A percentile compares a stretch with the other conserved stretches of the same genome.
Conservation (phyloP, 2,113 vertebrate genomes). For the Forbesichthys papilliferus region DNA sequence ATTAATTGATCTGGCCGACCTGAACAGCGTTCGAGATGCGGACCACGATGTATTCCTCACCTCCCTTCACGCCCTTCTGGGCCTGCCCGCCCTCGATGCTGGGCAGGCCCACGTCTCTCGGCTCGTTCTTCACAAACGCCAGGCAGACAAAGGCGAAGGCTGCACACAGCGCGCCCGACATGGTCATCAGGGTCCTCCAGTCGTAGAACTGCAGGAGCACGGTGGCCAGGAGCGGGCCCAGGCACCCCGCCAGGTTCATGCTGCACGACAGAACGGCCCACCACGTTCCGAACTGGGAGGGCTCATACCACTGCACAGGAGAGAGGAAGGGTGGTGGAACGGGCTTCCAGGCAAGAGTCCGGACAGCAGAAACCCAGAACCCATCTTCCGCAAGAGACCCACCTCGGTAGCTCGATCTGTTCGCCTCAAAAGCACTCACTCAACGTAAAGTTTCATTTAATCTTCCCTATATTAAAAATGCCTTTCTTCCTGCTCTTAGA, state of each 20-base stretch:
- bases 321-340: neutral
- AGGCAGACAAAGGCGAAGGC: slow-evolving; percentile 84
- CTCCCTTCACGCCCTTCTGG: slow-evolving; percentile 82
- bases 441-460: too few species aligned
- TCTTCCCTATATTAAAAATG: too few species aligned
- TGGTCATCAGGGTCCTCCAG: slow-evolving; percentile 87
- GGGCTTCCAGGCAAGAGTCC: too few species aligned
- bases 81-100: slow-evolving; percentile 75
- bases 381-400: too few species aligned
- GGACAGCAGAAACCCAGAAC: too few species aligned
- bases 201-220: slow-evolving; percentile 86
- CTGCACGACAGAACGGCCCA: slow-evolving; percentile 95
- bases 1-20: too few species aligned
- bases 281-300: slow-evolving; percentile 97
- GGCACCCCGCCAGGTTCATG: slow-evolving; percentile 95
- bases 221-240: slow-evolving; percentile 89
- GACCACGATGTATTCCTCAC: slow-evolving; percentile 33
- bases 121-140: slow-evolving; percentile 88
- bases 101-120: slow-evolving; percentile 88
- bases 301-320: slow-evolving; percentile 90
- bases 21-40: too few species aligned
- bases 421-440: too few species aligned
- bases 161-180: slow-evolving; percentile 85
- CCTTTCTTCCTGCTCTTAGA: too few species aligned
- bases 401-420: too few species aligned